These are phyloP conservation scores for Coelopa frigida DNA, from an alignment of 1,140 invertebrate species.

Conservation along the genomic window DNA sequence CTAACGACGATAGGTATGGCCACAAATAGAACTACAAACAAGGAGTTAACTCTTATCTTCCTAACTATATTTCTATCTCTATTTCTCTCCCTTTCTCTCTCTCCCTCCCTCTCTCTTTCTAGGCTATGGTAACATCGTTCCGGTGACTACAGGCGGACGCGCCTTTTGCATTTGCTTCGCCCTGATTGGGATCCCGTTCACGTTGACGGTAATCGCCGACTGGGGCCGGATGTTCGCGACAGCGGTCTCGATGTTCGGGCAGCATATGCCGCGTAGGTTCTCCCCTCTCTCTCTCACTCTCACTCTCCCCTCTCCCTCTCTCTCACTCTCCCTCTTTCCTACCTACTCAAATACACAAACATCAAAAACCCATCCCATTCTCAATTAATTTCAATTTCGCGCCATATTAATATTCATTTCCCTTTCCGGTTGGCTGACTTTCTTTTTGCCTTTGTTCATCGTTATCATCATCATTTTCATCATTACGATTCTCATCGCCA, in stretches of 20 bases:
- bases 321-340: background rate
- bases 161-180: constrained; percentile 90
- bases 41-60: no score
- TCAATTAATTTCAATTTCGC: no score
- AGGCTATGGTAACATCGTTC: constrained; percentile 95
- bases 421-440: no score
- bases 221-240: constrained; percentile 81
- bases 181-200: constrained; percentile 86
- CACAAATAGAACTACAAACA: no score
- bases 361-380: background rate
- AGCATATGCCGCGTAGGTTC: constrained; percentile 50
- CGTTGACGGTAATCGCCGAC: constrained; percentile 87
- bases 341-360: background rate
- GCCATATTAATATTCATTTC: no score
- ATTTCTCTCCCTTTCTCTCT: constrained; percentile 5
- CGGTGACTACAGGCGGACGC: constrained; percentile 75
- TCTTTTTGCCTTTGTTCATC: no score
- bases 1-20: constrained; percentile 75
- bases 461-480: no score
- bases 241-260: constrained; percentile 59
- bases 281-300: no score
- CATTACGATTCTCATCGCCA: no score
- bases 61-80: background rate
- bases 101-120: constrained; percentile 10
- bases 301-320: background rate